phyloP scores from a whole-genome alignment of 2,113 vertebrate species.

The Climacteris rufus region DNA sequence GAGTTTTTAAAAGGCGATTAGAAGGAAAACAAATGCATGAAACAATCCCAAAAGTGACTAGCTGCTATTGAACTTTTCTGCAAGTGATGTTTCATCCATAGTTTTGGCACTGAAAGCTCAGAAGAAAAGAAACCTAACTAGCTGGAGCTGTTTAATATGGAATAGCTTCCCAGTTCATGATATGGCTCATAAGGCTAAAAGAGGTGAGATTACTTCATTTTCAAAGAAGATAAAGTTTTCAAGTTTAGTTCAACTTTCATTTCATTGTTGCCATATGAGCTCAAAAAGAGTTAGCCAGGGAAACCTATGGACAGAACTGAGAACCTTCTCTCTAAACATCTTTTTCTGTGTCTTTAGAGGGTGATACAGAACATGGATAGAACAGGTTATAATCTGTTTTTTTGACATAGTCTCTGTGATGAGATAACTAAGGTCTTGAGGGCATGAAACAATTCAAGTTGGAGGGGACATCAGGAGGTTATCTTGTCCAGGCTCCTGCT shows the following conservation, averaged over 20 bases:
- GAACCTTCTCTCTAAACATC: neutral
- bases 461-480: neutral
- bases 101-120: neutral
- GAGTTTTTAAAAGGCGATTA: neutral
- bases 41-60: neutral
- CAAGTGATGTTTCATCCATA: neutral
- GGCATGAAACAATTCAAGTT: neutral
- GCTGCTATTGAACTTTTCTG: neutral
- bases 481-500: neutral
- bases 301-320: neutral
- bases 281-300: neutral
- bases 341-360: neutral
- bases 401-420: neutral
- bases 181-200: neutral
- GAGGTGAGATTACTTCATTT: neutral
- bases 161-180: neutral
- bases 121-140: neutral
- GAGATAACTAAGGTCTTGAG: neutral
- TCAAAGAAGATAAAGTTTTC: neutral
- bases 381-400: neutral
- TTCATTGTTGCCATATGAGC: neutral
- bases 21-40: neutral
- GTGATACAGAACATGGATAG: neutral
- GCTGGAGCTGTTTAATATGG: neutral
- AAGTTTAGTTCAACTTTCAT: neutral